Evolutionary conservation across 2,797 vertebrate genomes (phyloP).

Genomic region (Crax fasciolata): DNA sequence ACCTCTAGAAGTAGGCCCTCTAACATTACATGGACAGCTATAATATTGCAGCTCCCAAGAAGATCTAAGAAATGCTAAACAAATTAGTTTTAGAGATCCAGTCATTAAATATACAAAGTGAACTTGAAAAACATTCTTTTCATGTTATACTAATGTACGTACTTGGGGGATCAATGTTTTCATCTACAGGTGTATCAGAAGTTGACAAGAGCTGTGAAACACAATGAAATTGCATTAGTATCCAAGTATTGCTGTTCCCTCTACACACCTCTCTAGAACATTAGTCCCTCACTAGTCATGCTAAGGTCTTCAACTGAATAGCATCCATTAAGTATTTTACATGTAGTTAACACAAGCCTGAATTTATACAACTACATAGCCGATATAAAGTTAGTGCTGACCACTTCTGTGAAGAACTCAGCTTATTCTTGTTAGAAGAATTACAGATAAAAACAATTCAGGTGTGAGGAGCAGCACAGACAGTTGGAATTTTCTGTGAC

Average conservation of each 20-base stretch:
- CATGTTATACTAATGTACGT: constrained; percentile 68
- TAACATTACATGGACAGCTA: neutral
- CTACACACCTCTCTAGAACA: neutral
- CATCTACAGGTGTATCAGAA: constrained; percentile 89
- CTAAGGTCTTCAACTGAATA: neutral
- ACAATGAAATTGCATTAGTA: neutral
- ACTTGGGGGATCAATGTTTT: constrained; percentile 94
- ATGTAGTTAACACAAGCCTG: neutral
- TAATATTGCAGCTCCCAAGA: neutral
- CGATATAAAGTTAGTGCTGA: neutral
- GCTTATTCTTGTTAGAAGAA: neutral
- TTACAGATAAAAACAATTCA: neutral
- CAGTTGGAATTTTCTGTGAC: neutral
- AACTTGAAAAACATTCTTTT: neutral
- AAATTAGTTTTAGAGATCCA: neutral
- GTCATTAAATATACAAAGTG: neutral
- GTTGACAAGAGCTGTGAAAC: constrained; percentile 90
- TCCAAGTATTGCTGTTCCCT: neutral
- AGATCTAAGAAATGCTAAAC: neutral
- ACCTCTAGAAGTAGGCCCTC: neutral
- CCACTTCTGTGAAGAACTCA: neutral
- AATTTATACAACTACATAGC: neutral
- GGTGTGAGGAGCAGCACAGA: neutral
- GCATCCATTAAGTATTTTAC: neutral
- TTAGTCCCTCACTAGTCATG: neutral